Base-by-base conservation (phyloP, 2,797 vertebrate genomes). In the Sebastes jordani region DNA sequence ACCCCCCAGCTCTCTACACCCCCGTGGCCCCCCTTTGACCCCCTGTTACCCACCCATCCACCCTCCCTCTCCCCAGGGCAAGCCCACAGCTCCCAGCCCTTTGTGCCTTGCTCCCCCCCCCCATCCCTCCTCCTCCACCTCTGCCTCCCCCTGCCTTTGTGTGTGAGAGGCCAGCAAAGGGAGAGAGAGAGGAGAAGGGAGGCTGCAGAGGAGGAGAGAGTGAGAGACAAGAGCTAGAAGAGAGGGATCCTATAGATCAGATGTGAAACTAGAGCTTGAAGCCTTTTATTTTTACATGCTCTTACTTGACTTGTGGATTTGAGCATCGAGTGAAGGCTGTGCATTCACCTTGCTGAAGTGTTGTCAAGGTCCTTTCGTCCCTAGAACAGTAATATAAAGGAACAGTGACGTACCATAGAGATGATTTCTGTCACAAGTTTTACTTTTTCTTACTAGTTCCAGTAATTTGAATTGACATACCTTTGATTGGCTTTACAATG, bases 101-200 rank as follows among this genome's bases (percentile, higher is more conserved):
- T 93, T 95, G 93, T 94, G 89, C 83, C 85, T 81, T 74, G 71
- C 70, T 29, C 36, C 55, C 78, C 36, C 55, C 78, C 77, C 80
- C 77, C 71, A 0, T 2, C 60, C 83, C 80, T 79, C 36, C 75
- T 64, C 69, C 73, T 76, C 85, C 84, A 76, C 83, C 79, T 71
- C 89, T 84, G 61, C 80, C 86, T 86, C 78, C 79, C 81, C 74
- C 77, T 70, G 83, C 86, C 90, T 95, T 95, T 95, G 92, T 95
- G 92, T 91, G 84, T 32, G 71, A 89, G 93, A 83, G 91, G 92
- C 93, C 93, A 83, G 89, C 27, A 32, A 83, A 83, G 81, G 91
- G 92, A 86, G 74, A 73, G 74, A 87, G 88, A 87, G 88, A 36
- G 34, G 32, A 86, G 83, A 86, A 86, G 76, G 78, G 64, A 80